A percentile compares a stretch with the other conserved stretches of the same genome.
Conservation (phyloP, 64 coral and sea anemone genomes). For the Exaiptasia diaphana region DNA sequence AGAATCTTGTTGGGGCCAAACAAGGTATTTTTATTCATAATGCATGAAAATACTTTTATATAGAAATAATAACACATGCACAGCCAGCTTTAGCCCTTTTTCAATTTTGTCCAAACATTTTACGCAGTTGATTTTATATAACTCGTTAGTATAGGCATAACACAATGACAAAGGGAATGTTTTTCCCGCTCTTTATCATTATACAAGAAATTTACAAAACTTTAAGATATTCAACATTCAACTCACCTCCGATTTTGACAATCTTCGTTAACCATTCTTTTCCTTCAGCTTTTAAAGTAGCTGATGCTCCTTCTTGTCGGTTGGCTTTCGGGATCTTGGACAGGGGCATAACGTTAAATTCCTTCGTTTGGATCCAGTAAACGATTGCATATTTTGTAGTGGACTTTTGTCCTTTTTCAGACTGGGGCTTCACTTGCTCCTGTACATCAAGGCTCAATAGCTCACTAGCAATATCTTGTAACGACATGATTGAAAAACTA, state of each 20-base stretch:
- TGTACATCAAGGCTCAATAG: neutral
- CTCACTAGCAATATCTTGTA: constrained; percentile 5
- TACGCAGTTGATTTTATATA: neutral
- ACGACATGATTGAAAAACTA: neutral
- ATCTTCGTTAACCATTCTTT: neutral
- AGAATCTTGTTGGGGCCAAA: neutral
- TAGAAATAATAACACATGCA: neutral
- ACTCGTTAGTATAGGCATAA: neutral
- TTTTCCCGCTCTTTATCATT: neutral
- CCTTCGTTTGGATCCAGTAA: neutral
- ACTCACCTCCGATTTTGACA: neutral
- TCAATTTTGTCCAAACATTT: neutral
- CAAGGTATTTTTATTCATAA: neutral
- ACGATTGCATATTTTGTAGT: neutral
- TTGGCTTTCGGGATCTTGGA: constrained; percentile 9
- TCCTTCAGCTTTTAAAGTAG: neutral
- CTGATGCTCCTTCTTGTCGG: constrained; percentile 5
- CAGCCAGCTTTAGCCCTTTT: neutral
- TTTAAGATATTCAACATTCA: neutral
- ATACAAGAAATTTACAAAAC: neutral
- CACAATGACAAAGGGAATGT: neutral
- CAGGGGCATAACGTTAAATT: constrained; percentile 10
- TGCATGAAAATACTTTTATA: neutral
- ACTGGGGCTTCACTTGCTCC: neutral
- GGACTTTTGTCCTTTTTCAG: neutral